Evolutionary conservation across 92 coral and sea anemone species (phyloP).

Genomic region (Paragorgia papillata): DNA sequence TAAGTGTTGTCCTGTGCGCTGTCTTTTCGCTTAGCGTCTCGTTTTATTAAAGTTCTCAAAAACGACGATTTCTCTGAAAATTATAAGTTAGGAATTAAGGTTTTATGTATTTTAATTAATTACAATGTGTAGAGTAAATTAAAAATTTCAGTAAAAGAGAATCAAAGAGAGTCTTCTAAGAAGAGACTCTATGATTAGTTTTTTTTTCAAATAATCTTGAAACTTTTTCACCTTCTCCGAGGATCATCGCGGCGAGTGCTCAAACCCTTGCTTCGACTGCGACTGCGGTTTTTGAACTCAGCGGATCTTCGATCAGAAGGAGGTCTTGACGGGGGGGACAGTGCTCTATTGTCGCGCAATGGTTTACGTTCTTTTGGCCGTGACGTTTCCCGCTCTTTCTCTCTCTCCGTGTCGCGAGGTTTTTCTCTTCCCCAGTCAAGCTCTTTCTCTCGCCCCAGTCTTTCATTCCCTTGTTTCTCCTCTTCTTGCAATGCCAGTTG

Average conservation of each 20-base stretch:
- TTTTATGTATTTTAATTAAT: no score
- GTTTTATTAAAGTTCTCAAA: no score
- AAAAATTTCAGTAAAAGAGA: neutral
- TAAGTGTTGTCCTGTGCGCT: no score
- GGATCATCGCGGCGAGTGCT: slow-evolving; percentile 3
- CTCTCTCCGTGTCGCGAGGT: slow-evolving; percentile 62
- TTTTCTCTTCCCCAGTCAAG: slow-evolving; percentile 64
- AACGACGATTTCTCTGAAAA: no score
- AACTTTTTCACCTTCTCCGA: slow-evolving; percentile 16
- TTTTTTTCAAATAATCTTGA: neutral
- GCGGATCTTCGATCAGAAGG: slow-evolving; percentile 22
- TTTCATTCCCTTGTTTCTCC: slow-evolving; percentile 63
- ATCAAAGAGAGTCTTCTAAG: neutral
- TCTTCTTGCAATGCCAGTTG: slow-evolving; percentile 54
- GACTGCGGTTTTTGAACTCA: slow-evolving; percentile 15
- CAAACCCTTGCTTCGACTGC: slow-evolving; percentile 8
- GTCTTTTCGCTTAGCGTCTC: no score
- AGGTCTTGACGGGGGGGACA: slow-evolving; percentile 13
- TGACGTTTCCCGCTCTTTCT: slow-evolving; percentile 56
- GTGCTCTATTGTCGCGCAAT: slow-evolving; percentile 51
- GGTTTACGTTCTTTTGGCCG: slow-evolving; percentile 53
- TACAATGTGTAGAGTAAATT: neutral
- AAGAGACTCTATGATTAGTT: no score
- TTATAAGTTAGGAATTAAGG: no score
- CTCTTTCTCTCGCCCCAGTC: slow-evolving; percentile 60